Evolutionary conservation across 2,113 vertebrate genomes (phyloP).

Genomic region (Oreochromis niloticus): DNA sequence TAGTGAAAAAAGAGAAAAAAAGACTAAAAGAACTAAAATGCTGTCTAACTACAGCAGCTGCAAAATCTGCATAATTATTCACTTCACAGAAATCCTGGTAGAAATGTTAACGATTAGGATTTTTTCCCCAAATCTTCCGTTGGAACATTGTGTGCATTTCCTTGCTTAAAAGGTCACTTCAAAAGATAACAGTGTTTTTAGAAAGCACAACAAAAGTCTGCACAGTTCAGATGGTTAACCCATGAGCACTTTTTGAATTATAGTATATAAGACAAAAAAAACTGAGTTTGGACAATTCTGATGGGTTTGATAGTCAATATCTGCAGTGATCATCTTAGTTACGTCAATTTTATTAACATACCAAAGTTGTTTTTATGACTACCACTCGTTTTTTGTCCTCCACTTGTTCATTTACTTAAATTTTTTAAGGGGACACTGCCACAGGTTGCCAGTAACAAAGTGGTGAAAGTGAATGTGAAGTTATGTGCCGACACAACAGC

Average conservation of each 20-base stretch:
- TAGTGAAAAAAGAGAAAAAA: not conserved
- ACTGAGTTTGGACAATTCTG: not conserved
- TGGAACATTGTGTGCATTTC: not conserved
- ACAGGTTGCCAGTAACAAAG: not conserved
- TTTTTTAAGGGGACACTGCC: not conserved
- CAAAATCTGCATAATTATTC: not conserved
- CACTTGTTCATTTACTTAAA: not conserved
- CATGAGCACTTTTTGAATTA: not conserved
- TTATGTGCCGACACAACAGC: not conserved
- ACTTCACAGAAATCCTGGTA: not conserved
- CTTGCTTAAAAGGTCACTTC: not conserved
- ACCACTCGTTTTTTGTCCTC: not conserved
- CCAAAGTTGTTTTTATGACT: not conserved
- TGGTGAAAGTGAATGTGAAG: not conserved
- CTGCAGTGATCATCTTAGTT: not conserved
- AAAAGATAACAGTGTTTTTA: not conserved
- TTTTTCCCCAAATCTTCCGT: not conserved
- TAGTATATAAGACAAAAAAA: not conserved
- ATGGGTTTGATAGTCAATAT: not conserved
- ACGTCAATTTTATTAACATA: accelerated
- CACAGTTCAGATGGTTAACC: not conserved
- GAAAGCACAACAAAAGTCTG: not conserved
- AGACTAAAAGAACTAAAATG: not conserved
- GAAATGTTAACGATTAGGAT: not conserved
- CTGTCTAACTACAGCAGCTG: not conserved